Evolutionary conservation across 2,797 vertebrate species (phyloP).

Genomic region (Bufotes viridis): DNA sequence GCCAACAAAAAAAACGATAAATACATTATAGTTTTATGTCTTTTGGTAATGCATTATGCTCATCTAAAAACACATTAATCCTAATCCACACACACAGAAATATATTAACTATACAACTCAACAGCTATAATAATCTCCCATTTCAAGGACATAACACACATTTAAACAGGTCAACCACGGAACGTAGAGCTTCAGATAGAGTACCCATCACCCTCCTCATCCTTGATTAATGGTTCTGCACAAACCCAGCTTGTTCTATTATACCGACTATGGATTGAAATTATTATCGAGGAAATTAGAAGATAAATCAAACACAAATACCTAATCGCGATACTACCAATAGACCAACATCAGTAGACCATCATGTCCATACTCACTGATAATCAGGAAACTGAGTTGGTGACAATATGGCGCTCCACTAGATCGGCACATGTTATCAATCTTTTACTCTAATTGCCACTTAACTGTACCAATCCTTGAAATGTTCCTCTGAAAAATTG

Average conservation of each 20-base stretch:
- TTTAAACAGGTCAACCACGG: background rate
- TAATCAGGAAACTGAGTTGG: background rate
- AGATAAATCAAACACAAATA: background rate
- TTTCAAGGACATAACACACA: constrained; percentile 33
- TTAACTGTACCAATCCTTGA: background rate
- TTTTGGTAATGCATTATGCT: background rate
- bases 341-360: no score
- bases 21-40: constrained; percentile 1
- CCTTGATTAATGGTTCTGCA: background rate
- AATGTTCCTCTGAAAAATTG: background rate
- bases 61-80: constrained; percentile 9
- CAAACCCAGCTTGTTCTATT: background rate
- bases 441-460: background rate
- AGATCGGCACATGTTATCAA: background rate
- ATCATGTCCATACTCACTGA: background rate
- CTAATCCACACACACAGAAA: constrained; percentile 17
- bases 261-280: background rate
- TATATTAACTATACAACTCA: constrained; percentile 31
- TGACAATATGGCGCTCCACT: background rate
- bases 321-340: background rate
- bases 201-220: background rate
- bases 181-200: background rate
- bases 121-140: constrained; percentile 14
- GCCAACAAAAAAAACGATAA: background rate
- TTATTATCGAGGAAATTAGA: background rate